A percentile compares a stretch with the other conserved stretches of the same genome.
phyloP scores from a whole-genome alignment of 2,888 invertebrate genomes.

The Kuschelorhynchus macadamiae region DNA sequence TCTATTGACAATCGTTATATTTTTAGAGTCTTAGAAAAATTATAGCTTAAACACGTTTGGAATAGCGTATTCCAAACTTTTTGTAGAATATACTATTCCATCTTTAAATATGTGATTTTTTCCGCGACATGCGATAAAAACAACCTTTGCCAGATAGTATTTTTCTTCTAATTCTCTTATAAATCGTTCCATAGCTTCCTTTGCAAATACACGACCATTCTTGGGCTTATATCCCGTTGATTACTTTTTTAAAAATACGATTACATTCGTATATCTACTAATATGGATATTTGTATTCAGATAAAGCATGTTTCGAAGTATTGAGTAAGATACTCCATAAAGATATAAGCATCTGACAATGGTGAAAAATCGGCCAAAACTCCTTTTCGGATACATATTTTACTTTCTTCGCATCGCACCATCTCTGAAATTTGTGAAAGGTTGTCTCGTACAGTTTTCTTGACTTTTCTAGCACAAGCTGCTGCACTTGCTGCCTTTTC shows the following conservation, averaged over 20 bases:
- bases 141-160: not conserved
- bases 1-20: too few relatives aligned
- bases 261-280: conserved; percentile 3
- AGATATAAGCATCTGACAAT: not conserved
- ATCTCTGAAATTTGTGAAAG: too few relatives aligned
- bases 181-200: conserved; percentile 12
- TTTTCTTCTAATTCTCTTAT: not conserved
- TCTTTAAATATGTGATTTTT: too few relatives aligned
- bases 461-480: too few relatives aligned
- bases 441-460: too few relatives aligned
- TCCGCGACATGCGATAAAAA: not conserved
- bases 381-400: too few relatives aligned
- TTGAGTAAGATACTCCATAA: conserved; percentile 3
- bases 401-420: too few relatives aligned
- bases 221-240: not conserved
- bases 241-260: not conserved
- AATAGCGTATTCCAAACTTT: too few relatives aligned
- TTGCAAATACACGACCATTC: not conserved
- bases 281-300: not conserved
- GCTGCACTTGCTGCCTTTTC: too few relatives aligned
- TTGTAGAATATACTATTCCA: too few relatives aligned
- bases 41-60: too few relatives aligned
- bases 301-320: conserved; percentile 9
- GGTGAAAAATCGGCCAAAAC: not conserved
- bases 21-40: too few relatives aligned